Evolutionary conservation across 2,888 invertebrate species (phyloP).

Genomic region (Ectemnius lituratus): DNA sequence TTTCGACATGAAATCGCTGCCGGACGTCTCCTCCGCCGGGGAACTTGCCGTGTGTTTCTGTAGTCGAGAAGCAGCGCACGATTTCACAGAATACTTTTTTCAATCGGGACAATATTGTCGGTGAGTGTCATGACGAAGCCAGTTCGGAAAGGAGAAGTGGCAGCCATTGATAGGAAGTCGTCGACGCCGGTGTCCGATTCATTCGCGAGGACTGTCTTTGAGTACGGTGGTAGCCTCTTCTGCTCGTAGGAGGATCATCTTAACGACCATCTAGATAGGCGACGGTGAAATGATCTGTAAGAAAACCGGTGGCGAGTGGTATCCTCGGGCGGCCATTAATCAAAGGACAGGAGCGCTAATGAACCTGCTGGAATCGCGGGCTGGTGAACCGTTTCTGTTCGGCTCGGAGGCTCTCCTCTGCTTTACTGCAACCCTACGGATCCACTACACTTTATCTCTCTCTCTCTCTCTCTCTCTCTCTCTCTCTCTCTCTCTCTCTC

Average conservation of each 20-base stretch:
- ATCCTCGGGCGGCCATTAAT: conserved; percentile 70
- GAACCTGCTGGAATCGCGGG: conserved; percentile 69
- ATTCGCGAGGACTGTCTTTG: conserved; percentile 46
- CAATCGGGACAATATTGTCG: too few relatives aligned
- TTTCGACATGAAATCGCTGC: too few relatives aligned
- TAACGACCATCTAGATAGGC: conserved; percentile 72
- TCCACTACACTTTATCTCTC: too few relatives aligned
- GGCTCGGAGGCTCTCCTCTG: conserved; percentile 28
- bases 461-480: too few relatives aligned
- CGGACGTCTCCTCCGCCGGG: too few relatives aligned
- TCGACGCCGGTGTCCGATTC: conserved; percentile 23
- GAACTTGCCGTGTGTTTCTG: too few relatives aligned
- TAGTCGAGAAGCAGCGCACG: too few relatives aligned
- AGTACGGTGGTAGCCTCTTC: conserved; percentile 8
- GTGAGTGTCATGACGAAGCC: too few relatives aligned
- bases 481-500: too few relatives aligned
- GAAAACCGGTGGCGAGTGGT: conserved; percentile 71
- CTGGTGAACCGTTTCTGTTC: conserved; percentile 56
- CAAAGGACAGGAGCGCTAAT: conserved; percentile 75
- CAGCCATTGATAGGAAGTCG: neutral
- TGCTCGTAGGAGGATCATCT: conserved; percentile 64
- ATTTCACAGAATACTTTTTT: too few relatives aligned
- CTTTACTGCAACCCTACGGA: too few relatives aligned
- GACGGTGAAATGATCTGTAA: conserved; percentile 71
- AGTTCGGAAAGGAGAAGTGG: too few relatives aligned